These are phyloP conservation scores for Pyxicephalus adspersus DNA, from an alignment of 2,113 vertebrate species.

Conservation along the genomic window DNA sequence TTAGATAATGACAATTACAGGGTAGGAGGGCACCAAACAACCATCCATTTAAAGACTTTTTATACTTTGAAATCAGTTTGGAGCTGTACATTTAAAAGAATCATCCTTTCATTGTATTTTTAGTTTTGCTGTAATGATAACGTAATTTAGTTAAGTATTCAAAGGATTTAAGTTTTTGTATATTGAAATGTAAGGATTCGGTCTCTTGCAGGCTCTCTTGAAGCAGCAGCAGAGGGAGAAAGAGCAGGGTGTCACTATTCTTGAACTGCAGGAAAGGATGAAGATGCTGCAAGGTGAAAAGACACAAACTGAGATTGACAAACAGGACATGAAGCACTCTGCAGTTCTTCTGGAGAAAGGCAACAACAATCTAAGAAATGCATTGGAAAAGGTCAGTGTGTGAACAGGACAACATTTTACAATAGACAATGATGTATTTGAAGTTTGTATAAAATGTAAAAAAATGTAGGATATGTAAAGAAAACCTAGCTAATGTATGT, in stretches of 20 bases:
- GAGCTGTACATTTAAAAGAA: too few relatives aligned
- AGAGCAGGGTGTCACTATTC: conserved; percentile 59
- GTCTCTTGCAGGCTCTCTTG: conserved; percentile 63
- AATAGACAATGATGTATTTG: too few relatives aligned
- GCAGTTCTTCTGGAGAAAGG: conserved; percentile 69
- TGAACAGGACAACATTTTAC: not conserved
- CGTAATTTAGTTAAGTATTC: too few relatives aligned
- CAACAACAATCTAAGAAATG: conserved; percentile 68
- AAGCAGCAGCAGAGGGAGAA: conserved; percentile 60
- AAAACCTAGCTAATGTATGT: too few relatives aligned
- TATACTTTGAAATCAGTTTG: too few relatives aligned
- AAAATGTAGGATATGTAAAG: too few relatives aligned
- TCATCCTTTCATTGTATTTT: too few relatives aligned
- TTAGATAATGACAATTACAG: too few relatives aligned
- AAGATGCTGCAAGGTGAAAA: conserved; percentile 61
- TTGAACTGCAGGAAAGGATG: conserved; percentile 64
- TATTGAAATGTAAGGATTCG: not conserved
- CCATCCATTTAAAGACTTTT: too few relatives aligned
- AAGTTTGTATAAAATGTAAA: too few relatives aligned
- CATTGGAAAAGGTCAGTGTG: conserved; percentile 72
- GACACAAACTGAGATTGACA: conserved; percentile 69
- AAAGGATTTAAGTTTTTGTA: not conserved
- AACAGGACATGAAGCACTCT: conserved; percentile 63
- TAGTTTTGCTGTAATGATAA: too few relatives aligned
- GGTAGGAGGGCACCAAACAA: too few relatives aligned